phyloP scores from a whole-genome alignment of 2,888 invertebrate species.

The Cerastis rubricosa region DNA sequence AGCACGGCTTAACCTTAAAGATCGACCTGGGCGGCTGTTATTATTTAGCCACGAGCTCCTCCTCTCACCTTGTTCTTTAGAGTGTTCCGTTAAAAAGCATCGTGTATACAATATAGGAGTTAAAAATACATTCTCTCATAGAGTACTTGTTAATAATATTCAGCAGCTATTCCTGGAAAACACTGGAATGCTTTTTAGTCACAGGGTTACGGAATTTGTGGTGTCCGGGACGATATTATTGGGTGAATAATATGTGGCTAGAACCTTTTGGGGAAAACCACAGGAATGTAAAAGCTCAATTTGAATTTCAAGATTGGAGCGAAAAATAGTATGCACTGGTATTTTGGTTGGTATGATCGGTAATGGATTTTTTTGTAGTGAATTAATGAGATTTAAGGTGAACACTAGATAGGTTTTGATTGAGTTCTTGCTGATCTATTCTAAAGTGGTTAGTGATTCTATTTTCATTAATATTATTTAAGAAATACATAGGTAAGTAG shows the following conservation, averaged over 20 bases:
- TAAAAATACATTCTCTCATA: slow-evolving; percentile 30
- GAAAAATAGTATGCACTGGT: neutral
- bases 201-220: slow-evolving; percentile 53
- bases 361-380: neutral
- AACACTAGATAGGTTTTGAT: neutral
- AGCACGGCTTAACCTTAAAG: too few species aligned
- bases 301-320: slow-evolving; percentile 12
- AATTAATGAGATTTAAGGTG: neutral
- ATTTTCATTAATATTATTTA: too few species aligned
- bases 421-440: neutral
- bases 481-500: too few species aligned
- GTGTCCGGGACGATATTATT: slow-evolving; percentile 47
- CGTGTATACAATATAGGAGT: slow-evolving; percentile 8
- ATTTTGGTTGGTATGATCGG: slow-evolving; percentile 2
- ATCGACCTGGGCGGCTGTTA: too few species aligned
- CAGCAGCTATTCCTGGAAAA: slow-evolving; percentile 47
- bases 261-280: slow-evolving; percentile 22
- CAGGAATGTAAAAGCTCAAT: slow-evolving; percentile 23
- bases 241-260: slow-evolving; percentile 38
- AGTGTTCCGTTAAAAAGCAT: slow-evolving; percentile 4
- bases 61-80: slow-evolving; percentile 10
- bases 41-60: too few species aligned
- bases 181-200: slow-evolving; percentile 64
- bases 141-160: slow-evolving; percentile 51
- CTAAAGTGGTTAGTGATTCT: neutral